phyloP scores from a whole-genome alignment of 2,113 vertebrate species.

The Serilophus lunatus region DNA sequence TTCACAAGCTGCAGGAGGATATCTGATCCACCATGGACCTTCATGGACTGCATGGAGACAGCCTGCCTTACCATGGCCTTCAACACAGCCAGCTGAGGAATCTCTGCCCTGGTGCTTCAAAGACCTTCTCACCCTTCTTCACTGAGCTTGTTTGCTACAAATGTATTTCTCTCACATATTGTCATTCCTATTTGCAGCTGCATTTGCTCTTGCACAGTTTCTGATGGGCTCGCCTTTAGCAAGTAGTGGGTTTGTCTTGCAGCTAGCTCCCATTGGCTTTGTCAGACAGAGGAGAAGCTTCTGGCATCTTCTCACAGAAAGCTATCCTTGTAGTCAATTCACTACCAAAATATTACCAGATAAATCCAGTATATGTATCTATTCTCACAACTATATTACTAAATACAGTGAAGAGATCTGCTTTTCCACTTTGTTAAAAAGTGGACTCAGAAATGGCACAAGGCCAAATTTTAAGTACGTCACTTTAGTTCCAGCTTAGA shows the following conservation, averaged over 20 bases:
- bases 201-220: neutral
- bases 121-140: neutral
- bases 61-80: neutral
- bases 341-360: neutral
- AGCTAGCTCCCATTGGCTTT: neutral
- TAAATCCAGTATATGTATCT: neutral
- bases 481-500: neutral
- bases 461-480: neutral
- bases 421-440: neutral
- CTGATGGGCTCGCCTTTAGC: rapidly evolving
- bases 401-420: neutral
- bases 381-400: neutral
- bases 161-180: too few relatives aligned
- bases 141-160: neutral
- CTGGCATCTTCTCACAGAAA: neutral
- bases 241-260: neutral
- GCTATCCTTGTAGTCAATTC: neutral
- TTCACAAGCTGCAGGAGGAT: neutral
- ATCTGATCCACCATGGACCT: neutral
- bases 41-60: neutral
- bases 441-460: neutral
- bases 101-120: neutral
- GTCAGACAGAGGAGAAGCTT: neutral
- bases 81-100: neutral
- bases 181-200: neutral